Base-by-base conservation (phyloP, 35 echinoderm and acorn worm species). In the Anneissia japonica region DNA sequence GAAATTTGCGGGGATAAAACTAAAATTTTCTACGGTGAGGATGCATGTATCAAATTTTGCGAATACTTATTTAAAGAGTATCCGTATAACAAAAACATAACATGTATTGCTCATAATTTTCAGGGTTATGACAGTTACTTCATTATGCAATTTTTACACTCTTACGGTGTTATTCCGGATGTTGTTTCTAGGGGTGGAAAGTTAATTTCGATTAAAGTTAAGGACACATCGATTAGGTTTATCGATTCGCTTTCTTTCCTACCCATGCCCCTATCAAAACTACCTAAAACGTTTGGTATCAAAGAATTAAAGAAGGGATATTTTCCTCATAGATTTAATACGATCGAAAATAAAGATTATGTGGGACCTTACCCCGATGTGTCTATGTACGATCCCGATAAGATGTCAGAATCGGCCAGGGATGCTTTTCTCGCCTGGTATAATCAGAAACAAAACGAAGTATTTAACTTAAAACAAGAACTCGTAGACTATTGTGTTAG, bases 241-340 rank as follows among this genome's bases (percentile, higher is more conserved):
- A 88, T 88, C 3, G 86, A 88, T 88, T 88, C 51, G 0, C 35
- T 81, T 29, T 78, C 76, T 43, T 87, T 87, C 4, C 35, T 87
- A 46, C 85, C 75, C 0, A 82, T 82, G 46, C 35, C 87, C 9
- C 39, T 91, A 82, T 76, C 89, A 4, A 82, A 83, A 32, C 38
- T 91, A 30, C 89, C 89, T 11, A 91, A 91, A 82, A 81, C 89
- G 10, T 91, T 86, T 76, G 89, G 84, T 4, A 35, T 92, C 2
- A 31, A 75, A 32, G 90, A 87, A 23, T 37, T 92, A 0, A 92
- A 87, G 30, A 92, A 92, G 39, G 90, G 84, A n/a, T 87, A 81
- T 40, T 92, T 92, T 82, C 90, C 90, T 11, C 85, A 92, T 87
- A 34, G 75, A 0, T 92, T 92, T 36, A 92, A 92, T 46, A 83